A percentile compares a stretch with the other conserved stretches of the same genome.
Evolutionary conservation across 1,140 invertebrate genomes (phyloP).

Genomic region (Lepidostoma basale): DNA sequence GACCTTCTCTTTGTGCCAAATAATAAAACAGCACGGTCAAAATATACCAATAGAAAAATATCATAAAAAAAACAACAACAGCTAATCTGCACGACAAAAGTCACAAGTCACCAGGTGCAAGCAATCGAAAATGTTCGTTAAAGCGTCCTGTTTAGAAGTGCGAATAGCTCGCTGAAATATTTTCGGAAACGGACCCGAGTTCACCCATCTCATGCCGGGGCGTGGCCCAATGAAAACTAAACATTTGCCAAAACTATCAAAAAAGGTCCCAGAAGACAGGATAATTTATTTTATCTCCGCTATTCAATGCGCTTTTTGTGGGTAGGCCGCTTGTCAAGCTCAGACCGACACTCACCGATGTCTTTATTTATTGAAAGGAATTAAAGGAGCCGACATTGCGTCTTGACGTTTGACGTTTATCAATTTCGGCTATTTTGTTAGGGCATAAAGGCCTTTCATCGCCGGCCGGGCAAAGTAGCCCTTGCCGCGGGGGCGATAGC

Average conservation of each 20-base stretch:
- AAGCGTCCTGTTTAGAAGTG: not conserved
- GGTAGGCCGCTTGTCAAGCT: conserved; percentile 34
- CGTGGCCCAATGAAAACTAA: conserved; percentile 44
- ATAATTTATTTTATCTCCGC: conserved; percentile 42
- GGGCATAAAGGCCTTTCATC: conserved; percentile 16
- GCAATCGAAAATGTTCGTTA: not conserved
- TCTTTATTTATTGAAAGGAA: conserved; percentile 45
- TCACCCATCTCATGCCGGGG: conserved; percentile 28
- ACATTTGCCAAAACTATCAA: conserved; percentile 46
- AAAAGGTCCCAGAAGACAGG: conserved; percentile 40
- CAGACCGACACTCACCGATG: conserved; percentile 36
- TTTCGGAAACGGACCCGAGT: conserved; percentile 1
- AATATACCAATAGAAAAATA: conserved; percentile 41
- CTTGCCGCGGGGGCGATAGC: not conserved
- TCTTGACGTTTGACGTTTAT: conserved; percentile 43
- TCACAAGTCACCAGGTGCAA: not conserved
- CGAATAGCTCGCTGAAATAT: not conserved
- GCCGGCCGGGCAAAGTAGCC: conserved; percentile 8
- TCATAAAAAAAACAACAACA: conserved; percentile 23
- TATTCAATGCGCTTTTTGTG: conserved; percentile 35
- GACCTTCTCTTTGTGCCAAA: conserved; percentile 32
- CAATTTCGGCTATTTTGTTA: conserved; percentile 29
- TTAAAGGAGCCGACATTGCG: conserved; percentile 44
- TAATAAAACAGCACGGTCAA: conserved; percentile 44
- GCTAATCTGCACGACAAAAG: not conserved